phyloP scores from a whole-genome alignment of 2,888 invertebrate species.

The Aphodius sticticus region DNA sequence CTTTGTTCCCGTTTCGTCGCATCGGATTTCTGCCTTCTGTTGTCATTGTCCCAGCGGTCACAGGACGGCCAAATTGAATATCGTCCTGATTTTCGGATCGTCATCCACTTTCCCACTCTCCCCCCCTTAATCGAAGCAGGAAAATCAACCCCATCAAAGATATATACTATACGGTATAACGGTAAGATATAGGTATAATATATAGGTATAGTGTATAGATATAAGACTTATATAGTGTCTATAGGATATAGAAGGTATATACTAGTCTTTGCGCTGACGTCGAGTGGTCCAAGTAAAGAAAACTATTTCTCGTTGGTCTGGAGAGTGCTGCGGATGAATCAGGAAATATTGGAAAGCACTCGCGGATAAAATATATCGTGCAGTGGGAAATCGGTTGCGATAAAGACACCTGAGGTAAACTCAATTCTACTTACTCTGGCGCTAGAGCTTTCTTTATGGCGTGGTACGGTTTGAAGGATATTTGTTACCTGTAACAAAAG shows the following conservation, averaged over 20 bases:
- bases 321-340: conserved; percentile 9
- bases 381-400: conserved; percentile 11
- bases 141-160: neutral
- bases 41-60: neutral
- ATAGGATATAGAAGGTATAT: too few species aligned
- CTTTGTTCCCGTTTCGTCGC: neutral
- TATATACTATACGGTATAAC: neutral
- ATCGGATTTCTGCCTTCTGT: neutral
- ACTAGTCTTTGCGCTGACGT: too few species aligned
- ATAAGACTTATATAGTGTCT: too few species aligned
- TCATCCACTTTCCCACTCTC: neutral
- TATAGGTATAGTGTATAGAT: neutral
- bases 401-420: neutral
- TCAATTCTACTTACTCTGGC: neutral
- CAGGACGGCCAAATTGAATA: neutral
- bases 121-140: neutral
- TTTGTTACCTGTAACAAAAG: neutral
- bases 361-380: conserved; percentile 21
- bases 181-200: neutral
- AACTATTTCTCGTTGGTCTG: neutral
- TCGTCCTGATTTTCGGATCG: neutral
- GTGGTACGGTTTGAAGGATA: neutral
- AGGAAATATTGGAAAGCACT: conserved; percentile 23
- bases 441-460: neutral
- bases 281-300: neutral